Conservation (phyloP, 2,113 vertebrate species). For the Hippocampus comes region DNA sequence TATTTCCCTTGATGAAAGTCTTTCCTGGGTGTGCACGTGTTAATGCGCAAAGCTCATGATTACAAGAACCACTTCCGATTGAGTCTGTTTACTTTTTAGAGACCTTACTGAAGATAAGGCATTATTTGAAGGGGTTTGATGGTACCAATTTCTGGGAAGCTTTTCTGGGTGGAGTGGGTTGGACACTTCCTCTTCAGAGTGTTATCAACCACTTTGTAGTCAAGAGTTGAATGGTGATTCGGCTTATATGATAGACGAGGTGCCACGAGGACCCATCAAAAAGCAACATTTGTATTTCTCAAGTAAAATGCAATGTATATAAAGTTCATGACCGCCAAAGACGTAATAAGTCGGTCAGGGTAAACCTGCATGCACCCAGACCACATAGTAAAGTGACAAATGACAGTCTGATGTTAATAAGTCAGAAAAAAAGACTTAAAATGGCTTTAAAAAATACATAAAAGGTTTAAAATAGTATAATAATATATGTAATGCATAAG, state of each 20-base stretch:
- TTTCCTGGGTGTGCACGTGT: slow-evolving; percentile 6
- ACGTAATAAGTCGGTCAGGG: too few species aligned
- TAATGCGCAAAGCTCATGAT: slow-evolving; percentile 34
- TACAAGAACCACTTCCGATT: slow-evolving; percentile 48
- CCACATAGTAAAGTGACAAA: too few species aligned
- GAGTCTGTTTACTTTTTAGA: slow-evolving; percentile 38
- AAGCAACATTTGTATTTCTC: too few species aligned
- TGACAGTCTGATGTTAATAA: too few species aligned
- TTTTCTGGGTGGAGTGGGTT: slow-evolving; percentile 46
- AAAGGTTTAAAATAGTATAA: too few species aligned
- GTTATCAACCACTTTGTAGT: slow-evolving; percentile 32
- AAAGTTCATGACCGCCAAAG: too few species aligned
- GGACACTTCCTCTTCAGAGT: slow-evolving; percentile 39
- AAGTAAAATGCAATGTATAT: too few species aligned
- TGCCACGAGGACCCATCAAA: not conserved
- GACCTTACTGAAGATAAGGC: slow-evolving; percentile 33
- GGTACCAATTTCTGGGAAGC: slow-evolving; percentile 22
- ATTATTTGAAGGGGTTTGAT: slow-evolving; percentile 21
- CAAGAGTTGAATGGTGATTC: not conserved
- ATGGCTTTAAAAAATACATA: too few species aligned
- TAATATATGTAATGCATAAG: too few species aligned
- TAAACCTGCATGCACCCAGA: too few species aligned
- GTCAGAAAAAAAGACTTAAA: too few species aligned
- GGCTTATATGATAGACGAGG: not conserved
- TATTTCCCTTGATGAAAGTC: slow-evolving; percentile 26